These are phyloP conservation scores for Venturia canescens DNA, from an alignment of 1,140 invertebrate genomes.

Conservation along the genomic window DNA sequence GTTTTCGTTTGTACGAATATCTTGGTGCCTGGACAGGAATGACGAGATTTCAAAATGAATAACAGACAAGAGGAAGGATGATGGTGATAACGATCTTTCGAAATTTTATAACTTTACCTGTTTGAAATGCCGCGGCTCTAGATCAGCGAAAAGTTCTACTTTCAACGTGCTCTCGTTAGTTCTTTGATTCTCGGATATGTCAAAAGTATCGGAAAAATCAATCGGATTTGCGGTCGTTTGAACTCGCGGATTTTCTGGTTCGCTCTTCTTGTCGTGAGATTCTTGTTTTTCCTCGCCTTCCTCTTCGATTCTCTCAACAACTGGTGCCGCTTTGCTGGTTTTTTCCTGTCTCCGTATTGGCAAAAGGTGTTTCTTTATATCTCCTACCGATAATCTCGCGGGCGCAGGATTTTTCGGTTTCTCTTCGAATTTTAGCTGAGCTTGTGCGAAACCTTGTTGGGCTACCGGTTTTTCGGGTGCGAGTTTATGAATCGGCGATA, in stretches of 20 bases:
- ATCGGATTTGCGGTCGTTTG: slow-evolving; percentile 29
- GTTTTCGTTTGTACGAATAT: slow-evolving; percentile 67
- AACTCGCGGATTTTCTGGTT: slow-evolving; percentile 3
- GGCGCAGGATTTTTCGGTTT: slow-evolving; percentile 33
- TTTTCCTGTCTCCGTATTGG: slow-evolving; percentile 35
- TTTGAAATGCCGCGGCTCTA: slow-evolving; percentile 65
- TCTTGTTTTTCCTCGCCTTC: slow-evolving; percentile 36
- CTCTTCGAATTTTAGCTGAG: background rate
- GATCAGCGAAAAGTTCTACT: slow-evolving; percentile 64
- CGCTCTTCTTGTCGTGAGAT: background rate
- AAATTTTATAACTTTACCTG: slow-evolving; percentile 55
- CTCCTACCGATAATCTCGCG: slow-evolving; percentile 53
- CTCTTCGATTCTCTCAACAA: slow-evolving; percentile 32
- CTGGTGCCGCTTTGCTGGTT: slow-evolving; percentile 15
- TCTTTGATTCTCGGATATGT: slow-evolving; percentile 54
- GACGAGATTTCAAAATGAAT: no score
- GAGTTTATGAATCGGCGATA: slow-evolving; percentile 37
- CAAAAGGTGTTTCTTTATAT: slow-evolving; percentile 55
- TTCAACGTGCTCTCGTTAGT: slow-evolving; percentile 37
- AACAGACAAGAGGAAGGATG: no score
- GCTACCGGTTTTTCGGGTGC: background rate
- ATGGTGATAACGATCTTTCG: slow-evolving; percentile 37
- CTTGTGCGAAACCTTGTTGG: background rate
- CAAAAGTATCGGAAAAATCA: slow-evolving; percentile 64
- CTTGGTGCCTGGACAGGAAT: slow-evolving; percentile 63